Percentiles rank a stretch among this genome's conserved stretches.
phyloP scores from a whole-genome alignment of 2,797 vertebrate species.

The Cheracebus regulus region DNA sequence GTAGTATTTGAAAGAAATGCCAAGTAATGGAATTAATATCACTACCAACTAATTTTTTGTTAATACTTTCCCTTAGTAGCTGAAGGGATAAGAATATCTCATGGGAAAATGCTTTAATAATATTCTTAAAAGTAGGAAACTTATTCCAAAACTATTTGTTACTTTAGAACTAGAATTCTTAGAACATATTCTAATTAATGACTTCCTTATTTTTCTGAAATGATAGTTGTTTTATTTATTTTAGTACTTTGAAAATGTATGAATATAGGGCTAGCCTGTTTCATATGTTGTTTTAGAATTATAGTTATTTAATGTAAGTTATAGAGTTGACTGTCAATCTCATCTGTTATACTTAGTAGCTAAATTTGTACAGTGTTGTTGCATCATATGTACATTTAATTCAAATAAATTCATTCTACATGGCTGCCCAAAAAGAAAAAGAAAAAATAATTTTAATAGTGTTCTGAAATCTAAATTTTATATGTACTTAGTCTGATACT shows the following conservation, averaged over 20 bases:
- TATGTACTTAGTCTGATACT: neutral
- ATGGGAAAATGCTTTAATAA: slow-evolving; percentile 36
- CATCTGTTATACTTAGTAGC: neutral
- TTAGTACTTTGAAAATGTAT: slow-evolving; percentile 51
- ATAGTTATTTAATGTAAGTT: neutral
- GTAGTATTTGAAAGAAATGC: slow-evolving; percentile 39
- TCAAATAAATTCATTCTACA: slow-evolving; percentile 30
- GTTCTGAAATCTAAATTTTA: slow-evolving; percentile 18
- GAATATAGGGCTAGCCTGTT: neutral
- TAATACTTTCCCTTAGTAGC: slow-evolving; percentile 2
- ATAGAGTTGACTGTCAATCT: neutral
- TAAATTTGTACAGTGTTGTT: slow-evolving; percentile 40
- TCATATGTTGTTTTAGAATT: slow-evolving; percentile 31
- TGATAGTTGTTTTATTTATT: slow-evolving; percentile 26
- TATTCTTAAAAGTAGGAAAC: slow-evolving; percentile 35
- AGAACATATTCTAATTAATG: slow-evolving; percentile 47
- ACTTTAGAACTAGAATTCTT: slow-evolving; percentile 51
- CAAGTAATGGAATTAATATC: slow-evolving; percentile 16
- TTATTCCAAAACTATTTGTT: slow-evolving; percentile 36
- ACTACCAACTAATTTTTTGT: slow-evolving; percentile 43
- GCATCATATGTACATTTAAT: neutral
- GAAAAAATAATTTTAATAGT: slow-evolving; percentile 1
- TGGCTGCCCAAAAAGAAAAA: slow-evolving; percentile 17
- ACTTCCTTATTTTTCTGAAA: slow-evolving; percentile 64
- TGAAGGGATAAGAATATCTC: slow-evolving; percentile 19